These are phyloP conservation scores for Erebia aethiops DNA, from an alignment of 2,888 invertebrate genomes.

Conservation along the genomic window DNA sequence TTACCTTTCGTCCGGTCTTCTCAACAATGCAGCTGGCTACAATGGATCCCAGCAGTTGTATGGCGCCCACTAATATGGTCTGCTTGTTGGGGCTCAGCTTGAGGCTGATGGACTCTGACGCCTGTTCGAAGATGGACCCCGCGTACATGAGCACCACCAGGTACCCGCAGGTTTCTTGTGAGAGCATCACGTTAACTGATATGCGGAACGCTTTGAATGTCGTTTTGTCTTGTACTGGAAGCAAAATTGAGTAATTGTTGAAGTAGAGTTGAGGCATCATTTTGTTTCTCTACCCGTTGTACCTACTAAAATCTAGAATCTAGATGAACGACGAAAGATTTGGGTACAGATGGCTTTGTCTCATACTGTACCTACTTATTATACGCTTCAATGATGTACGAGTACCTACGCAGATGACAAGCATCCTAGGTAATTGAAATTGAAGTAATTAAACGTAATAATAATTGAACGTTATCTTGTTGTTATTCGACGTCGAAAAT, in stretches of 20 bases:
- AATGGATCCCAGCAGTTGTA: constrained; percentile 72
- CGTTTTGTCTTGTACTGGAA: constrained; percentile 72
- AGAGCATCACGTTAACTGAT: constrained; percentile 74
- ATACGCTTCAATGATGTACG: too few species aligned
- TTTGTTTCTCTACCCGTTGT: too few species aligned
- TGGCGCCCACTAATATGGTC: constrained; percentile 73
- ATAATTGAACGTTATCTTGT: too few species aligned
- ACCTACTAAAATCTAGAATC: too few species aligned
- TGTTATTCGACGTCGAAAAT: too few species aligned
- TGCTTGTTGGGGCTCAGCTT: constrained; percentile 76
- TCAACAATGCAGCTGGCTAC: constrained; percentile 78
- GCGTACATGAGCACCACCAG: constrained; percentile 79
- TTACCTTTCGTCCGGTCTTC: constrained; percentile 74
- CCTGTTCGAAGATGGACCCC: constrained; percentile 75
- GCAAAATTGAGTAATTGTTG: neutral
- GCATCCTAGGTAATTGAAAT: too few species aligned
- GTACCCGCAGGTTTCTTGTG: constrained; percentile 77
- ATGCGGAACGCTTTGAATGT: constrained; percentile 77
- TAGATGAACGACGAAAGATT: too few species aligned
- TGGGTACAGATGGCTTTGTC: too few species aligned
- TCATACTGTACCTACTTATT: too few species aligned
- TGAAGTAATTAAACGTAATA: too few species aligned
- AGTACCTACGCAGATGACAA: too few species aligned
- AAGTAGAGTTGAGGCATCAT: too few species aligned
- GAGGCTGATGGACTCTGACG: constrained; percentile 70